Percentiles rank a stretch among this genome's conserved stretches.
Conservation (phyloP, 2,113 vertebrate species). For the Laterallus jamaicensis region DNA sequence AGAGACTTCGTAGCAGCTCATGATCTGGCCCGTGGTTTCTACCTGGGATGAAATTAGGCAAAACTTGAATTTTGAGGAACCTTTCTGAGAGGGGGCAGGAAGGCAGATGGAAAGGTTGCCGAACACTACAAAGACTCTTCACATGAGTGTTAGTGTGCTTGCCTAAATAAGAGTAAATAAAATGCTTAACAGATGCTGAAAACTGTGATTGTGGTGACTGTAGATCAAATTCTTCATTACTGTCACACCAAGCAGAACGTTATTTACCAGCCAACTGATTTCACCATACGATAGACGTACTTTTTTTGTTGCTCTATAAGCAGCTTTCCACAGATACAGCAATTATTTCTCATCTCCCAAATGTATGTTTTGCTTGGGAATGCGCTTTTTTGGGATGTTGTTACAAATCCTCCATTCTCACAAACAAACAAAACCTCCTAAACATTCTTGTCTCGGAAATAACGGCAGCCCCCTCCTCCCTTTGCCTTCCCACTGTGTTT, state of each 20-base stretch:
- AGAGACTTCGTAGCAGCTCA: background rate
- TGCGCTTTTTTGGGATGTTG: background rate
- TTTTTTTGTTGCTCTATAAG: slow-evolving; percentile 25
- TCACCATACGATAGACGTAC: background rate
- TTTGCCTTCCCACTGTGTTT: background rate
- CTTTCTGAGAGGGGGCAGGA: background rate
- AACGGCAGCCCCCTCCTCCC: background rate
- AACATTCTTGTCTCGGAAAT: background rate
- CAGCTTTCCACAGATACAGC: slow-evolving; percentile 27
- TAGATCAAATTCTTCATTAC: slow-evolving; percentile 51
- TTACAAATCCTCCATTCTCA: slow-evolving; percentile 2
- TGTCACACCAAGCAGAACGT: slow-evolving; percentile 13
- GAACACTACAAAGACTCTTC: background rate
- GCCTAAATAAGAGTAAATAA: background rate
- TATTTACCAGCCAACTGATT: slow-evolving; percentile 55
- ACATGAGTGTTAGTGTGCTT: background rate
- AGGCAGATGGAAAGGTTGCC: background rate
- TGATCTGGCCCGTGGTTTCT: background rate
- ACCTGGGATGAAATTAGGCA: background rate
- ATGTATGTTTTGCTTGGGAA: slow-evolving; percentile 34
- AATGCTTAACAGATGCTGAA: slow-evolving; percentile 41
- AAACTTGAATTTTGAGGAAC: background rate
- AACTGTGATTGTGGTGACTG: slow-evolving; percentile 8
- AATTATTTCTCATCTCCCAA: slow-evolving; percentile 35
- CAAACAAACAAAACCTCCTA: slow-evolving; percentile 10